These are phyloP conservation scores for Emydocephalus ijimae DNA, from an alignment of 2,113 vertebrate species.

Conservation along the genomic window DNA sequence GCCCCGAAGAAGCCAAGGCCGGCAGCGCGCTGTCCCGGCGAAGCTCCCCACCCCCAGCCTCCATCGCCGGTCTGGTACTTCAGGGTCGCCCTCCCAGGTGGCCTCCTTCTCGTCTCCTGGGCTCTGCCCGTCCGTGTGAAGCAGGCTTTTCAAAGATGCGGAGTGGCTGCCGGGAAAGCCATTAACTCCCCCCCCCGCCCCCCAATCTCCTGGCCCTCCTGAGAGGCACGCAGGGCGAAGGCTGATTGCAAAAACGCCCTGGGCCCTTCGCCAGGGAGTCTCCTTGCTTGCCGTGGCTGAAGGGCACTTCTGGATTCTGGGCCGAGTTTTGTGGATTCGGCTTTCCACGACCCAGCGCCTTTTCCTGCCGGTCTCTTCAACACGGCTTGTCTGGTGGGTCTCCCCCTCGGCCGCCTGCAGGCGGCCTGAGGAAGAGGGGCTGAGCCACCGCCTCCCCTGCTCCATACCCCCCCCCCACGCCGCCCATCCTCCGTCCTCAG, in stretches of 20 bases:
- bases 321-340: background rate
- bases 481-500: background rate
- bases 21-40: background rate
- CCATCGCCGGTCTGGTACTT: background rate
- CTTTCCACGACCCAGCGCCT: background rate
- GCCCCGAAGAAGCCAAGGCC: background rate
- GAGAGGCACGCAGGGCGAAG: background rate
- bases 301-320: background rate
- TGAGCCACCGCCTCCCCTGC: background rate
- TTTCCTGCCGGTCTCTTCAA: background rate
- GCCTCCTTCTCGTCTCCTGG: background rate
- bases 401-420: background rate
- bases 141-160: background rate
- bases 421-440: background rate
- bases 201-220: background rate
- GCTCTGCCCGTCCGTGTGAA: background rate
- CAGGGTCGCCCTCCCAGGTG: background rate
- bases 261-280: background rate
- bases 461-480: background rate
- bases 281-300: background rate
- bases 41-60: background rate
- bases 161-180: background rate
- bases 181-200: background rate
- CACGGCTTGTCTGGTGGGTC: background rate
- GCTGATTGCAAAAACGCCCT: background rate